Evolutionary conservation across 1,140 invertebrate genomes (phyloP), one percentile per base, ranked within the genome.

Genomic region (Diachasmimorpha longicaudata): DNA sequence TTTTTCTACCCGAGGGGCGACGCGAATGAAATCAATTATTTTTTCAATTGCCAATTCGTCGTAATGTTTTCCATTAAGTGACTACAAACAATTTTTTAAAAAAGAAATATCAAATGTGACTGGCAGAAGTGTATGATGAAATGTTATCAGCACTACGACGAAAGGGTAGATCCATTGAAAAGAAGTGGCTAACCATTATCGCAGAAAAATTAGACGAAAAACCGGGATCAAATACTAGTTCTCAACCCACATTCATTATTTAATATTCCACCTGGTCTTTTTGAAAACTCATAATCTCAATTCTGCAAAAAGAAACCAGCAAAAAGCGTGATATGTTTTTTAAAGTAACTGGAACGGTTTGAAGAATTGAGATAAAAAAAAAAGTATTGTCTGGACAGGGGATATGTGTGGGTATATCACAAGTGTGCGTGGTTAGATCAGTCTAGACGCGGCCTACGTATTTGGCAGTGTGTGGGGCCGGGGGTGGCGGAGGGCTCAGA

Each of bases 381-480:
- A 55, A 55, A 3, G 10, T 66, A 25, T 9, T 31, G 25, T 31
- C 21, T 66, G 25, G 21, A 25, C 58, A 19, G 13, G 14, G 13
- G 44, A 46, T 10, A 16, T 16, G 48, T 52, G 25, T 66, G 25
- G 21, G 25, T 55, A 66, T 66, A 66, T 66, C 58, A 31, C 52
- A 58, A 21, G n/a, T 19, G 3, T 14, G 58, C 21, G 58, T 66
- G 58, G 58, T 31, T 66, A n/a, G 58, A 66, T 14, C 21, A 66
- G 58, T 66, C 58, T 66, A 66, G 58, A 66, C 58, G 23, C 58
- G 58, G 58, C 58, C 58, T 36, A 66, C 58, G 31, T 52, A 52
- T 25, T 31, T 8, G 58, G 11, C 10, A 14, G 31, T 8, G 55
- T 4, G 55, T 11, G 44, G 2, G 2, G 48, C 1, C 0, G n/a